Base-by-base conservation (phyloP, 2,888 invertebrate genomes). In the Netelia inedita region DNA sequence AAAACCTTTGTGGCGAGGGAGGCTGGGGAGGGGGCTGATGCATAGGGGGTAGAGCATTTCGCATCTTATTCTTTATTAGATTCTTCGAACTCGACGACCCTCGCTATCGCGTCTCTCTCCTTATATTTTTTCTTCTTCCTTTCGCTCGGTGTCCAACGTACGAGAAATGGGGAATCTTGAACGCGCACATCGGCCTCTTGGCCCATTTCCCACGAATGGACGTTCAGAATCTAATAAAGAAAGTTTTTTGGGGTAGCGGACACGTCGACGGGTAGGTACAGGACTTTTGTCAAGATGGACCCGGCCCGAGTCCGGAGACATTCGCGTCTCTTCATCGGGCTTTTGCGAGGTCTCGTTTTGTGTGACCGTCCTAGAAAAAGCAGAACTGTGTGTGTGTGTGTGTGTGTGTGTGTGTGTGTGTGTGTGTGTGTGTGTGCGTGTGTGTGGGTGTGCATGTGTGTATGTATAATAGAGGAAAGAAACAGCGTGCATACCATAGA, bases 151-250 rank as follows among this genome's bases (percentile, higher is more conserved):
- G 80, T 57, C 78, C 28, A 59, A 66, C 68, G 65, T 68, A 79
- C 57, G 55, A 76, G 50, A 76, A 76, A 78, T 53, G 50, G 28
- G 55, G 61, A 69, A 71, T 61, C 66, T 75, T 63, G 66, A 75
- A 66, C 72, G 53, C 46, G 71, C 82, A 16, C 68, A 68, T 43
- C 46, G 69, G 75, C 78, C 85, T 78, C 84, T 82, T 74, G 83
- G 79, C 69, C 75, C 79, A 83, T 83, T 89, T 88, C 86, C 86
- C 86, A 86, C 88, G 88, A 89, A 90, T 89, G 88, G 89, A 90
- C 90, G 88, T 88, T 87, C 81, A 71, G 86, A 88, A 91, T 91
- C 90, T 91, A 91, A 91, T 91, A 91, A 91, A 91, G 89, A 91
- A 91, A 91, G 89, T 91, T 61, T 61, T 61, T 61, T 10, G 23